These are phyloP conservation scores for Jacana jacana DNA, from an alignment of 2,113 vertebrate genomes.

Conservation along the genomic window DNA sequence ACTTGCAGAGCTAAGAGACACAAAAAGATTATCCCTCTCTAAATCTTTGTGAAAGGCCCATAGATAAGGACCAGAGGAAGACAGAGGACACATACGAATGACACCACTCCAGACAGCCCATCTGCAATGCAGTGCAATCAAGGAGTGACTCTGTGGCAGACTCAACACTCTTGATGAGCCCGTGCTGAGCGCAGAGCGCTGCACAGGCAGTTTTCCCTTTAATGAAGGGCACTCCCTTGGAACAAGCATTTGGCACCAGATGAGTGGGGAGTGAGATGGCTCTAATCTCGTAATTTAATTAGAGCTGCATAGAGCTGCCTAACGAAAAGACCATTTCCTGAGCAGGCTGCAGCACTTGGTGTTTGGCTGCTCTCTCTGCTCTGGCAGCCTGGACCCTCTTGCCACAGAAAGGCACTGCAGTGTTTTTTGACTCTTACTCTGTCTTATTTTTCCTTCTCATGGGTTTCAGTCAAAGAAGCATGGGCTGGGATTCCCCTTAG, in stretches of 20 bases:
- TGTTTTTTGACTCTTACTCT: not conserved
- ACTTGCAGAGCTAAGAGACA: not conserved
- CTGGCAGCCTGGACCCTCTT: not conserved
- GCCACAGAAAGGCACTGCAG: not conserved
- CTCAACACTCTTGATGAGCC: not conserved
- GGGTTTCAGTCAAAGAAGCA: not conserved
- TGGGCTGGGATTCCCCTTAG: not conserved
- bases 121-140: slow-evolving; percentile 26
- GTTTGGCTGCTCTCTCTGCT: not conserved
- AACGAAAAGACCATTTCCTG: not conserved
- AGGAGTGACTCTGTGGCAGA: not conserved
- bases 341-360: not conserved
- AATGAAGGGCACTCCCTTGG: slow-evolving; percentile 49
- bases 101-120: not conserved
- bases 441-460: not conserved
- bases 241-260: slow-evolving; percentile 38
- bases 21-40: not conserved
- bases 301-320: not conserved
- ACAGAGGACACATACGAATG: accelerated
- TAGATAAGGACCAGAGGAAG: not conserved
- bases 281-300: slow-evolving; percentile 64
- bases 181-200: not conserved
- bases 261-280: slow-evolving; percentile 48
- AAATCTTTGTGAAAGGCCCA: not conserved
- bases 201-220: not conserved